phyloP scores from a whole-genome alignment of 2,888 invertebrate genomes.

The Sesia apiformis region DNA sequence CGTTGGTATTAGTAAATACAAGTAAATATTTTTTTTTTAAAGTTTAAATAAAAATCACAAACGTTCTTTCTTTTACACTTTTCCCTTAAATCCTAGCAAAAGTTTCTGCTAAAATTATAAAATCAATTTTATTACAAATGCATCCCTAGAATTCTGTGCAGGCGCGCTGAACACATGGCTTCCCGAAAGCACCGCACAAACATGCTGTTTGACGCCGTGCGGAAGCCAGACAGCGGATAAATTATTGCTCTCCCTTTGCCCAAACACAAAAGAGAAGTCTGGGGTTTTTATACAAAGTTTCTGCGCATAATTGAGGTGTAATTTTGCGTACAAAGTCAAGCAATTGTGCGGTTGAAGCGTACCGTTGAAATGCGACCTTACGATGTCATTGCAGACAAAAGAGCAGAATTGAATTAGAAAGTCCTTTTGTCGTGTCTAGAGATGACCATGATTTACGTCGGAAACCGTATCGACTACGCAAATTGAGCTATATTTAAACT shows the following conservation, averaged over 20 bases:
- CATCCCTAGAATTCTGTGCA: neutral
- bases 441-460: constrained; percentile 53
- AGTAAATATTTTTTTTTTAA: neutral
- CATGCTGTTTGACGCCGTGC: constrained; percentile 37
- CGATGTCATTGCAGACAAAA: constrained; percentile 24
- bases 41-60: no score
- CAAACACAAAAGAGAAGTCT: constrained; percentile 39
- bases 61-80: no score
- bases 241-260: constrained; percentile 45
- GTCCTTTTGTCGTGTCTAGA: constrained; percentile 40
- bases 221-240: constrained; percentile 51
- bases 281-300: constrained; percentile 34
- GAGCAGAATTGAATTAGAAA: constrained; percentile 47
- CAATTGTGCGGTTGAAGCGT: constrained; percentile 33
- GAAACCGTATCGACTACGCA: constrained; percentile 18
- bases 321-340: constrained; percentile 48
- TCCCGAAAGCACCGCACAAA: constrained; percentile 26
- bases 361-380: constrained; percentile 31
- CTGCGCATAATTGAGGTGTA: constrained; percentile 60
- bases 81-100: constrained; percentile 9
- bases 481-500: constrained; percentile 33
- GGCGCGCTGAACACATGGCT: constrained; percentile 23
- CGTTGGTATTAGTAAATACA: constrained; percentile 11
- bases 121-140: neutral
- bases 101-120: constrained; percentile 10